Conservation (phyloP, 1,140 invertebrate species). For the Eciton burchellii region DNA sequence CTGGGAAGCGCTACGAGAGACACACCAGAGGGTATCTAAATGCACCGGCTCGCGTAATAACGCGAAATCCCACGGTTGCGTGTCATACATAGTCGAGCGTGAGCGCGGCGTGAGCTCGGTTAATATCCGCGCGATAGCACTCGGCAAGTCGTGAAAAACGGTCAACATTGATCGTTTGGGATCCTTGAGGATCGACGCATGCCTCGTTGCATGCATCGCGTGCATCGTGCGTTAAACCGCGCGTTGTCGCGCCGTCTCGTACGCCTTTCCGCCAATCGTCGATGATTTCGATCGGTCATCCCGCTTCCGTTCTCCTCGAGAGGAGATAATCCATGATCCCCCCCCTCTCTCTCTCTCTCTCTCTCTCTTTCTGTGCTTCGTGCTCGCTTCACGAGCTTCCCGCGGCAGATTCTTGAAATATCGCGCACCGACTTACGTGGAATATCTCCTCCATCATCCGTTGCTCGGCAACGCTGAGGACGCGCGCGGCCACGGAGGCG, state of each 20-base stretch:
- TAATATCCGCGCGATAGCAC: slow-evolving; percentile 45
- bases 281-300: background rate
- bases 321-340: background rate
- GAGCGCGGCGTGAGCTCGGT: slow-evolving; percentile 31
- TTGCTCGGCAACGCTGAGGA: slow-evolving; percentile 21
- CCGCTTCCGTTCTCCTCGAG: background rate
- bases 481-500: slow-evolving; percentile 9
- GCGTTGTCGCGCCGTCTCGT: background rate
- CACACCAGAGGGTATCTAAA: slow-evolving; percentile 54
- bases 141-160: slow-evolving; percentile 43
- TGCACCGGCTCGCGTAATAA: slow-evolving; percentile 43
- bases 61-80: slow-evolving; percentile 67
- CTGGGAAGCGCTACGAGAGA: slow-evolving; percentile 36
- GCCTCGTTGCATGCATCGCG: background rate
- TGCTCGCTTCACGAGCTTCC: slow-evolving; percentile 14
- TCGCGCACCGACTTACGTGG: slow-evolving; percentile 50
- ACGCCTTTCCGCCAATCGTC: background rate
- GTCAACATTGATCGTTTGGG: slow-evolving; percentile 2
- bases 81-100: slow-evolving; percentile 43
- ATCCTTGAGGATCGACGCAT: slow-evolving; percentile 16
- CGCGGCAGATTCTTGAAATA: slow-evolving; percentile 49
- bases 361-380: background rate
- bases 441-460: slow-evolving; percentile 60
- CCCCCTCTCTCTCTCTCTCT: background rate
- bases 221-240: background rate